Base-by-base conservation (phyloP, 2,113 vertebrate genomes). In the Petrocephalus zakoni region DNA sequence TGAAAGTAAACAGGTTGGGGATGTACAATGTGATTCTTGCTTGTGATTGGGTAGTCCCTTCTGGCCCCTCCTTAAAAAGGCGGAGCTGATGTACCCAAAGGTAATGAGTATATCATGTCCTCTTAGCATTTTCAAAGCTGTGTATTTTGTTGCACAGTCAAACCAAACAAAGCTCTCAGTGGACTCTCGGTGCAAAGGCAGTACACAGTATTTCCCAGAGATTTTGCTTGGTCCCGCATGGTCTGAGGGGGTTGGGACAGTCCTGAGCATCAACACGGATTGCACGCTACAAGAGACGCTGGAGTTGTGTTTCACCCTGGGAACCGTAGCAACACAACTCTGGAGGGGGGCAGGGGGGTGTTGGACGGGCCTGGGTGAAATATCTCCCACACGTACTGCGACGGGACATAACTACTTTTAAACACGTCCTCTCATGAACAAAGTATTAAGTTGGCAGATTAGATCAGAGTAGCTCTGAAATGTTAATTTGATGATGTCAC, bases 271-370 rank as follows among this genome's bases (percentile, higher is more conserved):
- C 87, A 51, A 88, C 42, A 88, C 17, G 49, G 15, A 68, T 47
- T n/a, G n/a, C 72, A 87, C 52, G 34, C 85, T 3, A 25, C 11
- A 56, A 89, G 85, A 89, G 37, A 51, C 85, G 64, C 21, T 56
- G 61, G 75, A 87, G 64, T 86, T 51, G 25, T 64, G 61, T 75
- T 17, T 90, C 55, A 88, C 87, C 21, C 53, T 47, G n/a, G 55
- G 75, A 82, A 88, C 88, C 37, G 82, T 47, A 78, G 47, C 49
- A 10, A 52, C 6, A 34, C 88, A 34, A 61, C 37, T 29, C 75
- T 1, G 17, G 42, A 9, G 2, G 42, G 25, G n/a, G 10, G 13
- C 6, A 25, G 51, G 10, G 2, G 11, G n/a, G 51, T 34, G 83
- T 47, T 5, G 82, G 19, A 10, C 47, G 13, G 34, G 75, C 82